Conservation (phyloP, 92 coral and sea anemone species). For the Epizoanthus illoricatus region DNA sequence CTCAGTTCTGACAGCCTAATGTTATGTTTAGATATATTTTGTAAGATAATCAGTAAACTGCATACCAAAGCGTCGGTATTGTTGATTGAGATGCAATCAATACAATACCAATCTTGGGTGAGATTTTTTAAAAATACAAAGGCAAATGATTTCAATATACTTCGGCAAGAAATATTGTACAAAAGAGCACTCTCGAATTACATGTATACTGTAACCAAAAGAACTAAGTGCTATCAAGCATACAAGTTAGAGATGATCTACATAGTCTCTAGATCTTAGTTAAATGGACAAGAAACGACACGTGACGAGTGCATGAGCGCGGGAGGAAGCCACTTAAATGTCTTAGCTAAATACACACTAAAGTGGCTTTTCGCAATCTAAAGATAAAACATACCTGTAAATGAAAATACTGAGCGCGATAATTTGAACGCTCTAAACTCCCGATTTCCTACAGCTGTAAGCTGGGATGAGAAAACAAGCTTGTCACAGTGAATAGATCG, state of each 20-base stretch:
- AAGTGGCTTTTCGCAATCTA: not conserved
- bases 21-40: constrained; percentile 9
- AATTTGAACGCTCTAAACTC: not conserved
- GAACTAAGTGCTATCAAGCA: not conserved
- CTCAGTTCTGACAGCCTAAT: not conserved
- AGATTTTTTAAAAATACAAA: not conserved
- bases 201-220: not conserved
- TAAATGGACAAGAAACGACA: not conserved
- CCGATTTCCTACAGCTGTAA: not conserved
- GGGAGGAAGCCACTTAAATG: constrained; percentile 11
- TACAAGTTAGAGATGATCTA: not conserved
- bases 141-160: constrained; percentile 1
- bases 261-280: not conserved
- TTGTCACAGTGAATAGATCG: not conserved
- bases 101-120: not conserved
- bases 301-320: not conserved
- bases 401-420: not conserved
- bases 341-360: not conserved
- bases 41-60: constrained; percentile 7
- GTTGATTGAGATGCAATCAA: not conserved
- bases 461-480: not conserved
- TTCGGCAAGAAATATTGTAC: not conserved
- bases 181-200: not conserved
- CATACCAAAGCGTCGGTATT: not conserved
- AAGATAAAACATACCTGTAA: constrained; percentile 3